These are phyloP conservation scores for Acipenser transmontanus DNA, from an alignment of 2,797 vertebrate species.

Conservation along the genomic window DNA sequence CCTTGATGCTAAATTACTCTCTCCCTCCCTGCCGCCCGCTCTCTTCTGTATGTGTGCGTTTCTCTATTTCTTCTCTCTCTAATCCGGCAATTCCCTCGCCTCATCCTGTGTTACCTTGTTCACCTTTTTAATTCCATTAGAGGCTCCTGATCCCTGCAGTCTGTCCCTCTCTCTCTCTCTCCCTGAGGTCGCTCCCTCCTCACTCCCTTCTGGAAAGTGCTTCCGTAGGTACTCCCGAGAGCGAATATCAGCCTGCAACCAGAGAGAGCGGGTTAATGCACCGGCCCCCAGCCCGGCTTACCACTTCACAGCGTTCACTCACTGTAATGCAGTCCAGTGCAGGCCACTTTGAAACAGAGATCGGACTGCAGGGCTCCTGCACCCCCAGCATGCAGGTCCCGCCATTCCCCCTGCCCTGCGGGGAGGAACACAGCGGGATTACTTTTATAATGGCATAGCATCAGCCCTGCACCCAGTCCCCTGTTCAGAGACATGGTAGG, in stretches of 20 bases:
- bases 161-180: background rate
- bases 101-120: background rate
- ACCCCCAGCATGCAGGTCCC: background rate
- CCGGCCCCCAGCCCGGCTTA: background rate
- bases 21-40: no score
- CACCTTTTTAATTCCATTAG: background rate
- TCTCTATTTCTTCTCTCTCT: no score
- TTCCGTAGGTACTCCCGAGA: constrained; percentile 72
- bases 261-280: background rate
- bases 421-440: no score
- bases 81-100: background rate
- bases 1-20: no score
- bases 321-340: no score
- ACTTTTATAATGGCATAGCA: no score
- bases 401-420: no score
- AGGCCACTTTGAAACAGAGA: no score
- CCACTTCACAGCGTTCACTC: no score
- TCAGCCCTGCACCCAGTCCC: background rate
- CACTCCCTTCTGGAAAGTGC: constrained; percentile 37
- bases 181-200: constrained; percentile 7
- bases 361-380: no score
- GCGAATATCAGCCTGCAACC: constrained; percentile 65
- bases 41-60: no score
- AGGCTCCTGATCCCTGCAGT: background rate
- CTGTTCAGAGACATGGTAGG: background rate